Base-by-base conservation (phyloP, 92 coral and sea anemone species). In the Porites rus region DNA sequence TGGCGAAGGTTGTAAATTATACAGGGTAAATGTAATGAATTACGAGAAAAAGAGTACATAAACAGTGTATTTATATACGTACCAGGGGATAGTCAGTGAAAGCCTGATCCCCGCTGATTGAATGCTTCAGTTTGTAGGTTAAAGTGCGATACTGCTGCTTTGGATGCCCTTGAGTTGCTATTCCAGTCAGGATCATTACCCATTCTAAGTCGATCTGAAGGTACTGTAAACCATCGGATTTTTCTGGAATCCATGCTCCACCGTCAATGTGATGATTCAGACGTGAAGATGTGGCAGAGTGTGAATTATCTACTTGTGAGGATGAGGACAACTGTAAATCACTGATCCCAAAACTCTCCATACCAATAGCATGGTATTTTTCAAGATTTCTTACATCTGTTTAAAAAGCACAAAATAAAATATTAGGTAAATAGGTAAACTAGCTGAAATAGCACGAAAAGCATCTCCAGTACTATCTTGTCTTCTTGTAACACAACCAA, bases 241-340 rank as follows among this genome's bases (percentile, higher is more conserved):
- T 31, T 19, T n/a, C 21, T 8, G 86, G 86, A 69, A 58, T 38
- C 86, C 86, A 81, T 3, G 86, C 86, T 6, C 86, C 86, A 28
- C 53, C 69, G 1, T 81, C 6, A 18, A 81, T 24, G 10, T 60
- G 13, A 19, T 81, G 86, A 71, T 70, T 81, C 3, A 81, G 59
- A 18, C 86, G 86, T 8, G 86, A 31, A 70, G 10, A 43, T 13
- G 9, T 31, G 10, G 86, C 76, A 6, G 77, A 62, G 46, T 56
- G 31, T 6, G n/a, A 38, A 12, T 3, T 20, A 25, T 81, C 60
- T 6, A n/a, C 54, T 38, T 81, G 52, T 58, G 86, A 81, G 8
- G 86, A 81, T 18, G 86, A 68, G 38, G 78, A 51, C 16, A 81
- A 7, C 12, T 81, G 78, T 6, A n/a, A 4, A n/a, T 81, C 77